Conservation (phyloP, 1,140 invertebrate genomes). For the Eubasilissa regina region DNA sequence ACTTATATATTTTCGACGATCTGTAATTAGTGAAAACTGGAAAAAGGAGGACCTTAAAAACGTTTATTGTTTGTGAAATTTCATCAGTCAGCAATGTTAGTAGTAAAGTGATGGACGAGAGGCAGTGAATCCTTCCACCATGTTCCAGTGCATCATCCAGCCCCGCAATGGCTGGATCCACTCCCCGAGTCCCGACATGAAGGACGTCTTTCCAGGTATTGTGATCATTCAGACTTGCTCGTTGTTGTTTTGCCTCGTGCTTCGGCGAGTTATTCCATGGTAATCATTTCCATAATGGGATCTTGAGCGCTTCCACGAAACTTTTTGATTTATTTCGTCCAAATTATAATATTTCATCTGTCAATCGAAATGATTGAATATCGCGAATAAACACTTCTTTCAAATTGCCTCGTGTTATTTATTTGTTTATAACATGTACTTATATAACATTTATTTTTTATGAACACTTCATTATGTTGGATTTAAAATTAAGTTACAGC, state of each 20-base stretch:
- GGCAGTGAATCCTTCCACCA: conserved; percentile 63
- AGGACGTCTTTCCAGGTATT: conserved; percentile 85
- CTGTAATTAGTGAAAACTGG: not conserved
- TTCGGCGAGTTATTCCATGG: not conserved
- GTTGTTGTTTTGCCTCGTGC: not conserved
- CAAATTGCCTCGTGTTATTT: no score
- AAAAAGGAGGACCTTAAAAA: not conserved
- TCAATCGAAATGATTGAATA: not conserved
- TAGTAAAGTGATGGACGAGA: conserved; percentile 19
- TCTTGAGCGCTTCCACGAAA: not conserved
- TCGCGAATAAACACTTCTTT: no score
- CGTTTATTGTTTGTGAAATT: not conserved
- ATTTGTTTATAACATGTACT: no score
- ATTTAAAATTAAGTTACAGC: no score
- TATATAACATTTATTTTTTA: no score
- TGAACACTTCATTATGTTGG: no score
- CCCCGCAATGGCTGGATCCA: conserved; percentile 85
- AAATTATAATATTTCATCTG: not conserved
- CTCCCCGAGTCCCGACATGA: conserved; percentile 79
- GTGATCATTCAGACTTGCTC: not conserved
- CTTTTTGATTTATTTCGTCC: not conserved
- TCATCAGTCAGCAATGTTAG: conserved; percentile 4
- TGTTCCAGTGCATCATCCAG: conserved; percentile 89
- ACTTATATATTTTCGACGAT: not conserved
- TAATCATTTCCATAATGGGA: conserved; percentile 7